These are phyloP conservation scores for cat (Felis catus) DNA, from an alignment of 2,113 vertebrate genomes.

Conservation along the genomic window F.catus_Fca126_mat1.0 CM031413.1:91746001-91746500, in stretches of 20 bases:
- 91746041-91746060: conserved; percentile 22
- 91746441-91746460: neutral
- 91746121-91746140: neutral
- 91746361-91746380: neutral
- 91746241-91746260: neutral
- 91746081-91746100: neutral
- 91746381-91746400: neutral
- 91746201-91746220: neutral
- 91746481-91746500: neutral
- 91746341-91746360: neutral
- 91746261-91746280: neutral
- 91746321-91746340: neutral
- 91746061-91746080: conserved; percentile 35
- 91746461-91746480: neutral
- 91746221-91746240: neutral
- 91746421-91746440: neutral
- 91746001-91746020: neutral
- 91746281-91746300: neutral
- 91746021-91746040: neutral
- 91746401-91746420: neutral
- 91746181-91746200: neutral
- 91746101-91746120: neutral
- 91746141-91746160: neutral
- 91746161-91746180: neutral
- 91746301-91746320: neutral